phyloP scores from a whole-genome alignment of 2,797 vertebrate genomes.

The Halcyon chelicuti region DNA sequence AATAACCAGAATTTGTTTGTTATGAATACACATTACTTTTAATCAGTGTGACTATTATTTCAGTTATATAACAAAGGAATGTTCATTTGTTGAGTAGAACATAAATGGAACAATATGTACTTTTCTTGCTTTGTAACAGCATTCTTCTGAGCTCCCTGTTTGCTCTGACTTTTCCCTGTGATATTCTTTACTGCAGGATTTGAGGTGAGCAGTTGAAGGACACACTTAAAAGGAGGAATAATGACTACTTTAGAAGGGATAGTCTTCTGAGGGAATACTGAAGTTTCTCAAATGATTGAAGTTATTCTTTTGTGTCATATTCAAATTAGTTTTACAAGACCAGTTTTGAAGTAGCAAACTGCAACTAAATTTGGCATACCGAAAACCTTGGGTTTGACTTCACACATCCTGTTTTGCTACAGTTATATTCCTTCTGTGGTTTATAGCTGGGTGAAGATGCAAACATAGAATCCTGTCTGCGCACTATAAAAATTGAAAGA shows the following conservation, averaged over 20 bases:
- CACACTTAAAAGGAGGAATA: background rate
- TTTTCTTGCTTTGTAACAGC: background rate
- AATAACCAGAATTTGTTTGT: background rate
- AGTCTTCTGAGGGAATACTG: background rate
- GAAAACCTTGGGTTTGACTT: background rate
- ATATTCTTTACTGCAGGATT: background rate
- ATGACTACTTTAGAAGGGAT: background rate
- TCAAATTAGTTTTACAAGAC: background rate
- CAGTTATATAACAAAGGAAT: background rate
- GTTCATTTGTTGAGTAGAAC: background rate
- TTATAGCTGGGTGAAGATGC: background rate
- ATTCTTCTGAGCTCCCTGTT: background rate
- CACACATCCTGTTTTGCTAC: background rate
- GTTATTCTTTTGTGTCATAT: background rate
- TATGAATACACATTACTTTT: background rate
- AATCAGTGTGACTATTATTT: background rate
- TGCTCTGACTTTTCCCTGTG: background rate
- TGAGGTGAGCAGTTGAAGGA: background rate
- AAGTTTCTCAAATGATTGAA: background rate
- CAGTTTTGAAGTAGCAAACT: background rate
- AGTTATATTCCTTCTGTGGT: background rate
- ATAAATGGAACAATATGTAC: background rate
- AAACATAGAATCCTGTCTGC: background rate
- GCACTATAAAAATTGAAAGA: background rate
- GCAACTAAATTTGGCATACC: background rate